A percentile compares a stretch with the other conserved stretches of the same genome.
Conservation (phyloP, 2,113 vertebrate species). For the Chelonoidis abingdonii region DNA sequence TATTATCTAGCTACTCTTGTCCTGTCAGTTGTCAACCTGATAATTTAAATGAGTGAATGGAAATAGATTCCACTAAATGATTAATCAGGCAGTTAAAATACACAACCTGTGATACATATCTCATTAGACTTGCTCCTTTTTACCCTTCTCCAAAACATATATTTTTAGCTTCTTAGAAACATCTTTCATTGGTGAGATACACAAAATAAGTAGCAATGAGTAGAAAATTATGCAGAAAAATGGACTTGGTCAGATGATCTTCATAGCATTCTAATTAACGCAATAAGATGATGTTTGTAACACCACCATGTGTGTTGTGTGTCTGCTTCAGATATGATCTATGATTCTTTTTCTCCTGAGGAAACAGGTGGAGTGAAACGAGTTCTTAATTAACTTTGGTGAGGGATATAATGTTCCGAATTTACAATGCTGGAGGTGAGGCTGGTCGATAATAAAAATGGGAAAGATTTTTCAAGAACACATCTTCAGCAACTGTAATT, state of each 20-base stretch:
- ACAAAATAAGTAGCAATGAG: neutral
- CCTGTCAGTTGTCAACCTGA: neutral
- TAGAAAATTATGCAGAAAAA: neutral
- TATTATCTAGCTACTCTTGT: slow-evolving; percentile 15
- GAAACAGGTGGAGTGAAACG: neutral
- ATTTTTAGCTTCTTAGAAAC: neutral
- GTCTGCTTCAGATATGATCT: neutral
- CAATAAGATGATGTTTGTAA: neutral
- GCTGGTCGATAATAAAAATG: neutral
- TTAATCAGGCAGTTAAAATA: slow-evolving; percentile 19
- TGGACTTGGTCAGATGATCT: neutral
- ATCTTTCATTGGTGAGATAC: neutral
- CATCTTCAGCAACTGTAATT: accelerated
- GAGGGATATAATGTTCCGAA: neutral
- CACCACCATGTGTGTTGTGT: neutral
- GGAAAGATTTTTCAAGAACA: neutral
- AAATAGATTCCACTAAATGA: slow-evolving; percentile 19
- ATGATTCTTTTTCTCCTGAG: neutral
- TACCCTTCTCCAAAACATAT: neutral
- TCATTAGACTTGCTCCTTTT: slow-evolving; percentile 3
- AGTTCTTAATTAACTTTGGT: neutral
- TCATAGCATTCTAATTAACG: neutral
- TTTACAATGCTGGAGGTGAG: neutral
- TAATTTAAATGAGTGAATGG: slow-evolving; percentile 39
- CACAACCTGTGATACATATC: neutral